Base-by-base conservation (phyloP, 2,113 vertebrate genomes). In the Trematocara zebra region DNA sequence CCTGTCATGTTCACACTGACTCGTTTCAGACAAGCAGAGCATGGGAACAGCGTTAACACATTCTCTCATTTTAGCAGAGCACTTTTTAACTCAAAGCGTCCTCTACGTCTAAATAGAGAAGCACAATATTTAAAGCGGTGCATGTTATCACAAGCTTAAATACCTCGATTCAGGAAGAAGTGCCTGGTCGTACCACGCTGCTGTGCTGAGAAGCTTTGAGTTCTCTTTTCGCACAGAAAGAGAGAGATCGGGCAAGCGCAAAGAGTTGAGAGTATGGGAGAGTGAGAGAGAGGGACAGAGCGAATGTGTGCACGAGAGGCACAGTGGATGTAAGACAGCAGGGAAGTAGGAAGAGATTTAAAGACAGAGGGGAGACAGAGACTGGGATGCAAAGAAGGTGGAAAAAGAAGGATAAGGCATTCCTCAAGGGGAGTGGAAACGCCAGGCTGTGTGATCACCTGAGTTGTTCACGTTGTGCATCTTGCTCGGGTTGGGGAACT, bases 381-480 rank as follows among this genome's bases (percentile, higher is more conserved):
- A 8, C 2, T 78, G 94, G 86, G 84, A 85, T 83, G 87, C 59
- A 85, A 79, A 82, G 26, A 76, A 2, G n/a, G 12, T 17, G 20
- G 17, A 8, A 61, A 83, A 59, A 56, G 20, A 80, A 78, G 23
- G 20, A 81, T 11, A 88, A 59, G 88, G 89, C 53, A 90, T 79
- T 72, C 91, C 92, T 85, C 69, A 61, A 35, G 31, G 82, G 72
- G 83, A 89, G 86, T 15, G 40, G 87, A 87, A 81, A 79, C 31
- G 15, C 84, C 31, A 10, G 79, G 40, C 78, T 87, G 76, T 81
- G 78, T 88, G 93, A 97, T 98, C 98, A 99, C 98, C 98, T 98
- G 98, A 97, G 97, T 95, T 97, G 97, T 98, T 98, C 97, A 98
- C 97, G 95, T 97, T 98, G 97, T 98, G 98, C 97, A 98, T 99